Evolutionary conservation across 2,888 invertebrate genomes (phyloP).

Genomic region (Pediacus dermestoides): DNA sequence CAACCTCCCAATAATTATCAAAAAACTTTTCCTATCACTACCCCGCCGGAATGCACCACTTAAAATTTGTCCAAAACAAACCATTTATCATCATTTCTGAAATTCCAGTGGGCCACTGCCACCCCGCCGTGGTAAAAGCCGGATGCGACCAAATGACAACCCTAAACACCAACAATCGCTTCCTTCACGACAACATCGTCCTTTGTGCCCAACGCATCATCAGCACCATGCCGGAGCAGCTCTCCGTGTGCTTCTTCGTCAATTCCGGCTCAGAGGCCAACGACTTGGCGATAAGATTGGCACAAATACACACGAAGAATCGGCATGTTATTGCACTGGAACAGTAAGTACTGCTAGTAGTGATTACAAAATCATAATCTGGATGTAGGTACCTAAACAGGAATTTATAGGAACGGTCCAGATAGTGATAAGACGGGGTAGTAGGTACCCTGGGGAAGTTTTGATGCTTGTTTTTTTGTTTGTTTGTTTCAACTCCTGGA

Average conservation of each 20-base stretch:
- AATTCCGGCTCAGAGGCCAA: constrained; percentile 99
- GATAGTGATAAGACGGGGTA: no score
- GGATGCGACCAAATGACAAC: constrained; percentile 86
- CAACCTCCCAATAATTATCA: no score
- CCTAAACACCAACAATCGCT: constrained; percentile 93
- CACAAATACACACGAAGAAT: constrained; percentile 82
- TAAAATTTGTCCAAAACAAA: constrained; percentile 6
- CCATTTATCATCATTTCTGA: no score
- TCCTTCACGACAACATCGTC: constrained; percentile 93
- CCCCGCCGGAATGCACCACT: no score
- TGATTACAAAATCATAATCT: no score
- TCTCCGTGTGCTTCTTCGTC: constrained; percentile 93
- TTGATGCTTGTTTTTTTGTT: constrained; percentile 2
- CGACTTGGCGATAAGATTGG: constrained; percentile 90
- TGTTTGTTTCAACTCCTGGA: no score
- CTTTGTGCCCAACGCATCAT: constrained; percentile 82
- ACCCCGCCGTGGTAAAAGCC: constrained; percentile 89
- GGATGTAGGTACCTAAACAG: no score
- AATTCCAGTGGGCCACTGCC: constrained; percentile 95
- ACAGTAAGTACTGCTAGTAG: constrained; percentile 79
- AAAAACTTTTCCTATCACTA: no score
- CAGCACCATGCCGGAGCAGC: constrained; percentile 74
- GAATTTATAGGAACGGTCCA: no score
- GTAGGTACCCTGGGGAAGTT: no score
- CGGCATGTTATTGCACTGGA: constrained; percentile 90